A percentile compares a stretch with the other conserved stretches of the same genome.
Evolutionary conservation across 2,797 vertebrate genomes (phyloP).

Genomic region (Pangasius larnaudii): DNA sequence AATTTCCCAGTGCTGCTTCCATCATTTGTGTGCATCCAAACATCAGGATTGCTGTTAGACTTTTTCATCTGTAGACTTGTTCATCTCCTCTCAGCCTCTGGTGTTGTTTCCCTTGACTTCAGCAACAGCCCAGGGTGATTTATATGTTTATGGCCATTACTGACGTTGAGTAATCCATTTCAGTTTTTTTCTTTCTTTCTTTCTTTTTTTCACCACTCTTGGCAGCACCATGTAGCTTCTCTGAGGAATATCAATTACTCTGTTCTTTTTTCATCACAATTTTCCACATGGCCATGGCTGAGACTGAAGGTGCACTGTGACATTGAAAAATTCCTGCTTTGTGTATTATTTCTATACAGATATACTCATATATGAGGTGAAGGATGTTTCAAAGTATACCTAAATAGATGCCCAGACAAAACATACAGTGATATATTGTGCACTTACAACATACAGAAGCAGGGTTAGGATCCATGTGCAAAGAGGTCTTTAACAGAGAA

Average conservation of each 20-base stretch:
- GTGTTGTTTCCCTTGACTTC: slow-evolving; percentile 70
- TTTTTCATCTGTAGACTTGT: slow-evolving; percentile 54
- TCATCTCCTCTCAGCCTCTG: slow-evolving; percentile 59
- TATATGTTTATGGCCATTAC: slow-evolving; percentile 83
- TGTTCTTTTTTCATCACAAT: slow-evolving; percentile 71
- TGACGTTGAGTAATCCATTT: slow-evolving; percentile 81
- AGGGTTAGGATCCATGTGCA: neutral
- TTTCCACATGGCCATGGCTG: slow-evolving; percentile 50
- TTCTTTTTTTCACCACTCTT: slow-evolving; percentile 28
- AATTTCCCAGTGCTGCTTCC: slow-evolving; percentile 35
- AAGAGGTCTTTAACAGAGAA: neutral
- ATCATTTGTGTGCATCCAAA: slow-evolving; percentile 7
- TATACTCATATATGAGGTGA: neutral
- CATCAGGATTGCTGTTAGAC: slow-evolving; percentile 38
- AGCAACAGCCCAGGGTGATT: slow-evolving; percentile 70
- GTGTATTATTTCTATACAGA: slow-evolving; percentile 15
- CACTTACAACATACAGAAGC: neutral
- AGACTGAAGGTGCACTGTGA: neutral
- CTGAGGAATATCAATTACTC: slow-evolving; percentile 79
- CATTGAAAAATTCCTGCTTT: slow-evolving; percentile 24
- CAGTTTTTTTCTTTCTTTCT: slow-evolving; percentile 14
- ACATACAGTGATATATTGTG: neutral
- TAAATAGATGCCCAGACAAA: neutral
- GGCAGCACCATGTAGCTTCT: slow-evolving; percentile 44
- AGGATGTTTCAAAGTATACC: neutral